Percentiles rank a stretch among this genome's conserved stretches.
Conservation (phyloP, 2,797 vertebrate species). For the Lacerta agilis region DNA sequence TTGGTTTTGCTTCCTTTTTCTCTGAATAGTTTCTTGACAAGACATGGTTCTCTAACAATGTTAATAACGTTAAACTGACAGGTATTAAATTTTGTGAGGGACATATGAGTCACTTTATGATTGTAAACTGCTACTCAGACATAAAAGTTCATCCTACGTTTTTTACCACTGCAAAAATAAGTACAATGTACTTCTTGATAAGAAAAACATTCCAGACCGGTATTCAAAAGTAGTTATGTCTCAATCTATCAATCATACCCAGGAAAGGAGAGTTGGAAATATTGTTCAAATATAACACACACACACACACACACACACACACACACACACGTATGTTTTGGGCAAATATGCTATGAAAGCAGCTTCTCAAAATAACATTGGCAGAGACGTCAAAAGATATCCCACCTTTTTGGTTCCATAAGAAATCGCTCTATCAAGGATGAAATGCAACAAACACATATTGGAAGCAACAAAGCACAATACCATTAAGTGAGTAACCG, state of each 20-base stretch:
- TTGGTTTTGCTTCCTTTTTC: neutral
- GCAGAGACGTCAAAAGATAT: slow-evolving; percentile 4
- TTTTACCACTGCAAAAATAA: neutral
- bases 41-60: neutral
- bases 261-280: neutral
- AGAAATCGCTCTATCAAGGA: slow-evolving; percentile 36
- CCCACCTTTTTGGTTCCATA: neutral
- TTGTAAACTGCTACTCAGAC: neutral
- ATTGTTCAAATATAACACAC: neutral
- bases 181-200: neutral
- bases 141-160: neutral
- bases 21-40: neutral
- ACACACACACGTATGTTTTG: neutral
- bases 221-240: neutral
- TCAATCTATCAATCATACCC: neutral
- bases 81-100: neutral
- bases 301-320: neutral
- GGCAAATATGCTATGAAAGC: neutral
- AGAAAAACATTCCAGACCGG: neutral
- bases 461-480: neutral
- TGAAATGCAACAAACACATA: neutral
- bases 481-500: neutral
- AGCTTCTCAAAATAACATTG: neutral
- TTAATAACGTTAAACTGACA: neutral
- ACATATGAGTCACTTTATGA: neutral